A percentile compares a stretch with the other conserved stretches of the same genome.
Evolutionary conservation across 2,113 vertebrate genomes (phyloP).

Genomic region (Dasypus novemcinctus): DNA sequence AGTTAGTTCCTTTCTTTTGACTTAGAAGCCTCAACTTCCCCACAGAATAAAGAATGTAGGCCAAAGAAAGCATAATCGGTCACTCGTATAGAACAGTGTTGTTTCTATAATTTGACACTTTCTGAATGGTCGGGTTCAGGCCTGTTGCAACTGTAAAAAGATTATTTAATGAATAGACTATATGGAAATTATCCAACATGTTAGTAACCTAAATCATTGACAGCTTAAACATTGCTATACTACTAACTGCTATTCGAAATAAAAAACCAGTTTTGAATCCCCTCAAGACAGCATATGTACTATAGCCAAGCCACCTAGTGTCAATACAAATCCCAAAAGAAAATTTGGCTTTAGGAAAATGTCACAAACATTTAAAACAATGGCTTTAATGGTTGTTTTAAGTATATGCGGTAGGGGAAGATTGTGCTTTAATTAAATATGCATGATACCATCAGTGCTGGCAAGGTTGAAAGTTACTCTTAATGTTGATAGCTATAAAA

Average conservation of each 20-base stretch:
- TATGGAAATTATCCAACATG: conserved; percentile 62
- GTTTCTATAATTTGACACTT: not conserved
- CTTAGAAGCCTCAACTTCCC: conserved; percentile 27
- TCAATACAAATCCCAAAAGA: conserved; percentile 20
- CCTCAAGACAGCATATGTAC: conserved; percentile 19
- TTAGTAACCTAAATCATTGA: conserved; percentile 13
- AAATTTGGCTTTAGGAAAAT: conserved; percentile 80
- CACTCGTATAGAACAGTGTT: conserved; percentile 11
- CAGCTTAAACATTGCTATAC: conserved; percentile 36
- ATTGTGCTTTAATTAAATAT: conserved; percentile 82
- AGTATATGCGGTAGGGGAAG: conserved; percentile 68
- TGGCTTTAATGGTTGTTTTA: conserved; percentile 81
- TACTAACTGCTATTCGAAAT: conserved; percentile 59
- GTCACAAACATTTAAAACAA: conserved; percentile 83
- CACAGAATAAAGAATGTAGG: conserved; percentile 69
- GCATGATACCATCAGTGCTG: conserved; percentile 79
- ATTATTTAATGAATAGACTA: not conserved
- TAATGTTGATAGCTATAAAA: conserved; percentile 76
- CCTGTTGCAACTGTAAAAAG: not conserved
- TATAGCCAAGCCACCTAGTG: conserved; percentile 23
- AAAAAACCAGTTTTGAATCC: conserved; percentile 64
- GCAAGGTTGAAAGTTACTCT: conserved; percentile 68
- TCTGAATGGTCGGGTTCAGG: conserved; percentile 11
- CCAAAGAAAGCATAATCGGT: conserved; percentile 27
- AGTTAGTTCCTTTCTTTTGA: conserved; percentile 54